phyloP scores from a whole-genome alignment of 2,888 invertebrate genomes.

The Euplagia quadripunctaria region DNA sequence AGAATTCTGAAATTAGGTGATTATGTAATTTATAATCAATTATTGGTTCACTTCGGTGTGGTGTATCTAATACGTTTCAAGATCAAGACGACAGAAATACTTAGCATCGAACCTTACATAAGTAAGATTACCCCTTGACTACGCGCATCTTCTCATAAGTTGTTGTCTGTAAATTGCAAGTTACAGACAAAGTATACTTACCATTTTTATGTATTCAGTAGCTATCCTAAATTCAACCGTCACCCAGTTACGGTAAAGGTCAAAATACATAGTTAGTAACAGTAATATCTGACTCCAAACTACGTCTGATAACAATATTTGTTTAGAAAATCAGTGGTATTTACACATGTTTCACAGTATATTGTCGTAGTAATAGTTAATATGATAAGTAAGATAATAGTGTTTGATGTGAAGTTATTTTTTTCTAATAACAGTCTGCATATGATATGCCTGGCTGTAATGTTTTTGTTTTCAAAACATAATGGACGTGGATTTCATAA shows the following conservation, averaged over 20 bases:
- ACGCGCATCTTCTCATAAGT: too few relatives aligned
- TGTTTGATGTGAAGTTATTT: conserved; percentile 42
- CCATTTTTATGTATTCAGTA: not conserved
- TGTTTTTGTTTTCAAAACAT: conserved; percentile 31
- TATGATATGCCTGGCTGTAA: conserved; percentile 20
- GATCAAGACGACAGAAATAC: too few relatives aligned
- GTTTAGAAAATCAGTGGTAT: conserved; percentile 40
- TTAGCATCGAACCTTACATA: too few relatives aligned
- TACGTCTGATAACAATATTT: conserved; percentile 45
- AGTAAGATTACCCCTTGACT: too few relatives aligned
- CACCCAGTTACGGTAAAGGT: not conserved
- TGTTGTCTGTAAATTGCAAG: not conserved
- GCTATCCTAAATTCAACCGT: not conserved
- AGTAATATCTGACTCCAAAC: not conserved
- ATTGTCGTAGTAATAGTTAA: conserved; percentile 45
- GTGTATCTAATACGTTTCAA: too few relatives aligned
- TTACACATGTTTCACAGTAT: conserved; percentile 39
- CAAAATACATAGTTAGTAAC: not conserved
- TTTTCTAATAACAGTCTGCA: conserved; percentile 36
- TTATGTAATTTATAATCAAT: too few relatives aligned
- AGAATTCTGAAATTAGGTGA: too few relatives aligned
- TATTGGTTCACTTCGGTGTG: too few relatives aligned
- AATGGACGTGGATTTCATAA: conserved; percentile 78
- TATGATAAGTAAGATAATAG: conserved; percentile 41
- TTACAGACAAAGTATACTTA: not conserved